Evolutionary conservation across 2,797 vertebrate species (phyloP).

Genomic region (Periophthalmus magnuspinnatus): DNA sequence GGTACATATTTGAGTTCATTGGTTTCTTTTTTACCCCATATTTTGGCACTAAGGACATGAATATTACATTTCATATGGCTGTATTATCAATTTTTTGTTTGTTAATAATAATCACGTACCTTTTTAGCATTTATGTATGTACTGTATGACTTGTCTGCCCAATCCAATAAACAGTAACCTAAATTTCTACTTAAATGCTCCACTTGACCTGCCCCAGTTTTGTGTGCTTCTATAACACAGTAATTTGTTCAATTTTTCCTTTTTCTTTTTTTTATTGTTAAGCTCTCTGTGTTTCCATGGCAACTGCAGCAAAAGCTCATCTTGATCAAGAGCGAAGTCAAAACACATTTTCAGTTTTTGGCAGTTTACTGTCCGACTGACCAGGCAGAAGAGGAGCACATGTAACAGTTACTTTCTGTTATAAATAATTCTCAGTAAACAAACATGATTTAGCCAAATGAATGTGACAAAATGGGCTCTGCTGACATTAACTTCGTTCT

Average conservation of each 20-base stretch:
- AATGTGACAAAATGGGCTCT: background rate
- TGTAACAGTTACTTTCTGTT: slow-evolving; percentile 2
- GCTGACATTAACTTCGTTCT: background rate
- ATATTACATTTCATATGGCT: too few relatives aligned
- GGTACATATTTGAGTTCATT: too few relatives aligned
- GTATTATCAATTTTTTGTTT: background rate
- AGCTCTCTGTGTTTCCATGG: slow-evolving; percentile 38
- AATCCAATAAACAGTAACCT: background rate
- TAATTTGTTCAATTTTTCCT: slow-evolving; percentile 12
- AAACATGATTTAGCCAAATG: background rate
- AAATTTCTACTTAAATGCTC: background rate
- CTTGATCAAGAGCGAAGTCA: slow-evolving; percentile 12
- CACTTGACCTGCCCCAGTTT: slow-evolving; percentile 17
- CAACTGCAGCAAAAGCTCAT: slow-evolving; percentile 38
- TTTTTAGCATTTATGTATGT: background rate
- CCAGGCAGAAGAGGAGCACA: slow-evolving; percentile 13
- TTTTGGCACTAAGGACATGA: too few relatives aligned
- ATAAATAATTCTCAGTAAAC: background rate
- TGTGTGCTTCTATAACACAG: slow-evolving; percentile 11
- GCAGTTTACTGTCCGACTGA: slow-evolving; percentile 2
- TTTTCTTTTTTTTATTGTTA: background rate
- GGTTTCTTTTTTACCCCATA: too few relatives aligned
- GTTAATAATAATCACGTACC: background rate
- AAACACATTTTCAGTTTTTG: slow-evolving; percentile 15
- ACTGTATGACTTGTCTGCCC: background rate